These are phyloP conservation scores for Listrodromus nycthemerus DNA, from an alignment of 2,888 invertebrate genomes.

Conservation along the genomic window DNA sequence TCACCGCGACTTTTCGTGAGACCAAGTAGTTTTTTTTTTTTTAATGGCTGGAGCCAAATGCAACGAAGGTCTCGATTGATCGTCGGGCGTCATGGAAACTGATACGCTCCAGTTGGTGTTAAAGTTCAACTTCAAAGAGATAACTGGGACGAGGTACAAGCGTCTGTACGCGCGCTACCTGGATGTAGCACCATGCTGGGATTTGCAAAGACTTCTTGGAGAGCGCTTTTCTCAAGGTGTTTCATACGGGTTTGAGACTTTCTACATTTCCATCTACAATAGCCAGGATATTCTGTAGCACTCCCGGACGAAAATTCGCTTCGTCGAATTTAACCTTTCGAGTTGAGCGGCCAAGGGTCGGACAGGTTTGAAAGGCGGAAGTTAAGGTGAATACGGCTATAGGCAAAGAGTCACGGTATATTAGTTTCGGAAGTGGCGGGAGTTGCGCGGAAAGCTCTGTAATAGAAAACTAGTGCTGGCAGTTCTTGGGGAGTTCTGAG, in stretches of 20 bases:
- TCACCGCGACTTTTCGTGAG: background rate
- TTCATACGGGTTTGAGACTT: background rate
- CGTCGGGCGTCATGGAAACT: background rate
- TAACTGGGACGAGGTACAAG: background rate
- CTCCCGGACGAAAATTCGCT: conserved; percentile 1
- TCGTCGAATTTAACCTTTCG: conserved; percentile 2
- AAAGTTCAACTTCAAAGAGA: background rate
- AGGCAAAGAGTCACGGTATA: background rate
- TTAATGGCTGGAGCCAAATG: background rate
- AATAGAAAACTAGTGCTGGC: background rate
- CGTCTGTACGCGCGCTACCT: background rate
- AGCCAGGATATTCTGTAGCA: background rate
- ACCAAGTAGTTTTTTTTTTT: background rate
- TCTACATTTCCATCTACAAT: background rate
- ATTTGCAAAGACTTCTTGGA: background rate
- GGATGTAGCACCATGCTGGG: background rate
- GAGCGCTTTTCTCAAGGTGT: background rate
- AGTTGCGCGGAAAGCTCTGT: background rate
- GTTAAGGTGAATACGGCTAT: background rate
- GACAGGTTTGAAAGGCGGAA: background rate
- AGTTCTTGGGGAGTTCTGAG: background rate
- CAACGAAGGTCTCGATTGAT: background rate
- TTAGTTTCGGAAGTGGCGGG: background rate
- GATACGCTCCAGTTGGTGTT: background rate
- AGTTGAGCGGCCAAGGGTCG: background rate